Evolutionary conservation across 2,888 invertebrate species (phyloP), one percentile per base, ranked within the genome.

Genomic region (Dastarcus helophoroides): DNA sequence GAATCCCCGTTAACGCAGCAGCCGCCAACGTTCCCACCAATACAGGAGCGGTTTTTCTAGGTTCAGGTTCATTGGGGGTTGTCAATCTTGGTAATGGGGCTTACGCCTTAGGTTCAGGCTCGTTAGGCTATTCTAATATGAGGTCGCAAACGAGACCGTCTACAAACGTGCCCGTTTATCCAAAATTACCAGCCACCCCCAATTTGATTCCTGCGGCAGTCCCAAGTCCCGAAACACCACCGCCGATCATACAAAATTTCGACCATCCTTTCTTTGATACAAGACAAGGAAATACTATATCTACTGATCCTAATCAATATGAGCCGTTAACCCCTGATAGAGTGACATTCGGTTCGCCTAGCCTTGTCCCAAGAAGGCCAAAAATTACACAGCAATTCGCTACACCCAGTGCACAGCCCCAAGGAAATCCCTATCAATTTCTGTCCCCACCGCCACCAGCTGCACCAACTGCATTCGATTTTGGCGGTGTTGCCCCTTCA

Each of bases 21-120:
- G 53, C 51, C 11, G 36, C 48, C 1, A 53, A 53, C 31, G 47
- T 51, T 4, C 52, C 52, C n/a, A 26, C 39, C 0, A 36, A 38
- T 15, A 41, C 46, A 29, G 48, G 53, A 14, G 53, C 54, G 8
- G 52, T 59, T 13, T 55, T 55, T 31, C 38, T 61, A 11, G 46
- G 60, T 14, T 58, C 58, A 2, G 60, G 60, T 17, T 48, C 57
- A 2, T 33, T 60, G 13, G 60, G 60, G n/a, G 54, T 58, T n/a
- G 41, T 54, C 2, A 33, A 42, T 27, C 45, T 59, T 21, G 55
- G 56, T 31, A 55, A 58, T 43, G 60, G 60, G 16, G 50, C 50
- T 1, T 56, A 50, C 35, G 56, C 55, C n/a, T 29, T 60, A 6
- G 60, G 60, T 11, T 58, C 58, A 3, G 60, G 60, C 11, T 51